A percentile compares a stretch with the other conserved stretches of the same genome.
phyloP scores from a whole-genome alignment of 2,797 vertebrate species.

The Eidolon dupreanum region DNA sequence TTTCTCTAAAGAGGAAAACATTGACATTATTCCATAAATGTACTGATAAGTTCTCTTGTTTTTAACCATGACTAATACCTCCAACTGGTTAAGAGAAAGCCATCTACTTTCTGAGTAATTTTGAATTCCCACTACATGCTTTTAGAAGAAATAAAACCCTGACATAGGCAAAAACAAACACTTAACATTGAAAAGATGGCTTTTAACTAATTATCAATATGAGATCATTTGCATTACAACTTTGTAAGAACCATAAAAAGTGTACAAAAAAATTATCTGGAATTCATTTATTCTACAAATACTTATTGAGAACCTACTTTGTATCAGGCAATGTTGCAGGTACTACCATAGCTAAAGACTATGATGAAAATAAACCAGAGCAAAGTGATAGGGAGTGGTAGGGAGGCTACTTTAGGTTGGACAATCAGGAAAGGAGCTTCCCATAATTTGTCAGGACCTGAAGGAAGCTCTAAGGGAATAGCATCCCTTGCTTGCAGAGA shows the following conservation, averaged over 20 bases:
- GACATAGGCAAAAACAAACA: neutral
- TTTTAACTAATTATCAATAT: neutral
- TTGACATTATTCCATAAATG: neutral
- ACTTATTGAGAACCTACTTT: neutral
- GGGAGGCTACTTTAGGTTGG: neutral
- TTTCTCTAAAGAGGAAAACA: neutral
- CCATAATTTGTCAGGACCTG: neutral
- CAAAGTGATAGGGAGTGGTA: neutral
- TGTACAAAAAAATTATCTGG: neutral
- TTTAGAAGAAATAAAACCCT: neutral
- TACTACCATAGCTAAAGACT: neutral
- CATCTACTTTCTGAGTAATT: neutral
- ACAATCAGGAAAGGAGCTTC: neutral
- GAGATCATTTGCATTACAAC: neutral
- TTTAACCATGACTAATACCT: neutral
- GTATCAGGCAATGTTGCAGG: neutral
- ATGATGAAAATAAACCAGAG: neutral
- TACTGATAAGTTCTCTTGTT: neutral
- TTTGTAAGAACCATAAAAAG: neutral
- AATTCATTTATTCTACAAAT: neutral
- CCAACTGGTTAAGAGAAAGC: conserved; percentile 1
- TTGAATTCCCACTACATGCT: neutral
- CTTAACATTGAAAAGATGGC: neutral
- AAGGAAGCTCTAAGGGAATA: neutral
- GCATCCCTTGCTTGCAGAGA: neutral